Evolutionary conservation across 2,888 invertebrate genomes (phyloP).

Genomic region (Ormyrus thymus): DNA sequence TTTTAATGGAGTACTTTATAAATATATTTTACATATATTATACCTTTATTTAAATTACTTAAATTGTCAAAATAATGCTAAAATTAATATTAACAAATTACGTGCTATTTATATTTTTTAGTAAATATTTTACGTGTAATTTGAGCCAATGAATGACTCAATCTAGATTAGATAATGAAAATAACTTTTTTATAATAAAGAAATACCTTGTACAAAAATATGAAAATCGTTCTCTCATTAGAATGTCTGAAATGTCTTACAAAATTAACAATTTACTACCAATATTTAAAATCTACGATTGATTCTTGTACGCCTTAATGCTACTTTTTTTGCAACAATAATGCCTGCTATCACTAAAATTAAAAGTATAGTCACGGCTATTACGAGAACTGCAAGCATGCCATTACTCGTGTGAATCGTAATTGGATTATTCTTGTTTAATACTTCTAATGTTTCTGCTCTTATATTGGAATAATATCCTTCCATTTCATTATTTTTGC

Average conservation of each 20-base stretch:
- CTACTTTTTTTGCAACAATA: slow-evolving; percentile 61
- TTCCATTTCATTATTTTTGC: slow-evolving; percentile 39
- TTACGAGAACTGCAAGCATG: slow-evolving; percentile 61
- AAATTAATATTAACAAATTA: neutral
- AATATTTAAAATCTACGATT: slow-evolving; percentile 67
- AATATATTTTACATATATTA: neutral
- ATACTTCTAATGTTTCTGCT: slow-evolving; percentile 56
- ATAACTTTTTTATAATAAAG: slow-evolving; percentile 42
- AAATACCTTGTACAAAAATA: slow-evolving; percentile 24
- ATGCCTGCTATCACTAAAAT: slow-evolving; percentile 65
- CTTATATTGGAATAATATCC: slow-evolving; percentile 53
- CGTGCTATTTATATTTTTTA: slow-evolving; percentile 21
- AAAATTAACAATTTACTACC: neutral
- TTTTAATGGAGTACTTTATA: neutral
- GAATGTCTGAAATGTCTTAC: neutral
- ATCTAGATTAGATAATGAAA: slow-evolving; percentile 33
- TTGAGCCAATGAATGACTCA: slow-evolving; percentile 25
- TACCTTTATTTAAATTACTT: neutral
- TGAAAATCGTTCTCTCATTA: slow-evolving; percentile 31
- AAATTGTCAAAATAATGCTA: neutral
- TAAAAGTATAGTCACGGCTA: slow-evolving; percentile 60
- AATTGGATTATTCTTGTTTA: slow-evolving; percentile 52
- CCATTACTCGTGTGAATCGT: slow-evolving; percentile 63
- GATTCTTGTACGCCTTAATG: slow-evolving; percentile 59
- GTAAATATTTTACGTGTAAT: neutral